Percentiles rank a stretch among this genome's conserved stretches.
These are phyloP conservation scores for Sarcophaga variegata DNA, from an alignment of 2,888 invertebrate species.

Conservation along the genomic window DNA sequence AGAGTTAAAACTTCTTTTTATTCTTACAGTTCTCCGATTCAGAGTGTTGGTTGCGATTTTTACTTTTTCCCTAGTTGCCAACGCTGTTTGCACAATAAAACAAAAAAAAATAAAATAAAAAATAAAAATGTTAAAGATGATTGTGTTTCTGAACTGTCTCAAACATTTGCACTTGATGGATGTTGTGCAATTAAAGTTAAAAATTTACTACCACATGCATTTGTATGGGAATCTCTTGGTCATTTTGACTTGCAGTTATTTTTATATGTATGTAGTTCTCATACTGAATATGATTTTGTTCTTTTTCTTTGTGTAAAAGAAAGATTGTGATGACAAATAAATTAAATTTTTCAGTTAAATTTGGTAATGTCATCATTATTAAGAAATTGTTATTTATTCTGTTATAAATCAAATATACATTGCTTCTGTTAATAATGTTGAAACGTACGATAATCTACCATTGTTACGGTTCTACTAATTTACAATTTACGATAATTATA, in stretches of 20 bases:
- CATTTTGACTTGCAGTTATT: not conserved
- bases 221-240: not conserved
- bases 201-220: not conserved
- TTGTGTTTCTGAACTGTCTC: slow-evolving; percentile 64
- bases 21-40: too few species aligned
- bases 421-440: slow-evolving; percentile 5
- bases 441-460: not conserved
- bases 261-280: not conserved
- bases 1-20: too few species aligned
- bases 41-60: too few species aligned
- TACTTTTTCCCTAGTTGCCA: too few species aligned
- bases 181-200: slow-evolving; percentile 58
- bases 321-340: slow-evolving; percentile 27
- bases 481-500: too few species aligned
- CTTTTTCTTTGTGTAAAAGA: slow-evolving; percentile 8
- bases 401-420: slow-evolving; percentile 9
- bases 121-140: slow-evolving; percentile 47
- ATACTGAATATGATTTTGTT: not conserved
- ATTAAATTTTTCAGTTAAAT: slow-evolving; percentile 22
- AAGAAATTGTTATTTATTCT: slow-evolving; percentile 20
- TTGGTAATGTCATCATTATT: slow-evolving; percentile 1
- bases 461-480: too few species aligned
- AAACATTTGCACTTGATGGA: slow-evolving; percentile 65
- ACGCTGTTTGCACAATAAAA: not conserved
- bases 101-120: not conserved